Percentiles rank a stretch among this genome's conserved stretches.
These are phyloP conservation scores for Hymenochirus boettgeri DNA, from an alignment of 2,113 vertebrate species.

Conservation along the genomic window DNA sequence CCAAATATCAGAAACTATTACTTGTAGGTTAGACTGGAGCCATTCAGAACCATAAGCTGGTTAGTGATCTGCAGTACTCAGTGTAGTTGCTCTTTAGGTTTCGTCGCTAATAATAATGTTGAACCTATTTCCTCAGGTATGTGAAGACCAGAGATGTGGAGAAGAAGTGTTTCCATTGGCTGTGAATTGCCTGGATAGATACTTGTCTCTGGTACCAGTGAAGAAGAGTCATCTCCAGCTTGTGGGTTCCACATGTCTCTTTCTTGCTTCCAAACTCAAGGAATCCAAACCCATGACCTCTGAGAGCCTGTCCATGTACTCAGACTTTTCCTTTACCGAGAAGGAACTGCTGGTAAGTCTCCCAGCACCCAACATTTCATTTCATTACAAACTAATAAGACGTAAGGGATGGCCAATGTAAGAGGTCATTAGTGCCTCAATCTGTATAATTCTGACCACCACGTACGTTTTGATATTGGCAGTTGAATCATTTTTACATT, in stretches of 20 bases:
- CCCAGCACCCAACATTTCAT: neutral
- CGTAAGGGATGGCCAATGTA: too few species aligned
- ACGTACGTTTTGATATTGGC: too few species aligned
- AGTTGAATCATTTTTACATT: too few species aligned
- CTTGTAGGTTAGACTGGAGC: too few species aligned
- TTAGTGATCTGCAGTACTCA: too few species aligned
- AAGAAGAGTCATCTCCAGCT: conserved; percentile 55
- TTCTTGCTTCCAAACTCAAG: conserved; percentile 68
- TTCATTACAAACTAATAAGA: too few species aligned
- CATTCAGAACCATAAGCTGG: too few species aligned
- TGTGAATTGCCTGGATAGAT: conserved; percentile 68
- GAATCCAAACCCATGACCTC: conserved; percentile 59
- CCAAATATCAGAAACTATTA: too few species aligned
- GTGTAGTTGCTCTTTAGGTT: too few species aligned
- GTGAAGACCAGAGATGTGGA: conserved; percentile 62
- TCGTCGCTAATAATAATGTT: too few species aligned
- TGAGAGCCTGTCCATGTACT: conserved; percentile 60
- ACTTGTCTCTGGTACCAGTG: conserved; percentile 57
- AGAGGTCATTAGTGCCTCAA: too few species aligned
- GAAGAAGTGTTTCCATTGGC: conserved; percentile 66
- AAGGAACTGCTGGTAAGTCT: conserved; percentile 59
- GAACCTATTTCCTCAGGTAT: conserved; percentile 59
- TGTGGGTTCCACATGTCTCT: conserved; percentile 63
- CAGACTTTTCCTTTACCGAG: conserved; percentile 57
- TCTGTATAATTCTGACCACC: too few species aligned